Percentiles rank a stretch among this genome's conserved stretches.
Conservation (phyloP, 2,888 invertebrate species). For the Polyploca ridens region DNA sequence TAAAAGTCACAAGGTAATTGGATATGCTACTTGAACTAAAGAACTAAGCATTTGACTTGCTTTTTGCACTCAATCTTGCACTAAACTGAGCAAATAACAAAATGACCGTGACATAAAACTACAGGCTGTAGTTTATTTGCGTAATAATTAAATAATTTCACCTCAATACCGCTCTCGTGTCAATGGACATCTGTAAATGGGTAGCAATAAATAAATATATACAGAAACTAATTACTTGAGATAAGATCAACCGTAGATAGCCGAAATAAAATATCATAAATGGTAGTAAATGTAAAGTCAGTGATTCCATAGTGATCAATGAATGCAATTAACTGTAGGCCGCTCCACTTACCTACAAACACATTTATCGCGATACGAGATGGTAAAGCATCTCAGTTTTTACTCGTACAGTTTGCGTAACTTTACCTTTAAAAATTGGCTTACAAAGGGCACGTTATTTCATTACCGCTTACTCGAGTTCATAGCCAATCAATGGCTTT, state of each 20-base stretch:
- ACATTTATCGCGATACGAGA: constrained; percentile 56
- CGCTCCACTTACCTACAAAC: constrained; percentile 73
- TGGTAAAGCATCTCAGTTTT: constrained; percentile 62
- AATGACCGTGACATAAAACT: constrained; percentile 5
- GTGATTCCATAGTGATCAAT: constrained; percentile 63
- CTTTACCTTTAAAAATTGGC: constrained; percentile 56
- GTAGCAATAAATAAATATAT: not conserved
- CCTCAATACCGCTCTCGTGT: not conserved
- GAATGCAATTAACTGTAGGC: constrained; percentile 59
- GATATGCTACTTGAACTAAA: not conserved
- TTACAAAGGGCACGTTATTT: constrained; percentile 68
- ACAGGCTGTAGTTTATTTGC: not conserved
- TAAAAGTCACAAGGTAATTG: not conserved
- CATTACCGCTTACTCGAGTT: constrained; percentile 27
- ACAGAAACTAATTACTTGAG: constrained; percentile 10
- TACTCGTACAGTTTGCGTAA: constrained; percentile 61
- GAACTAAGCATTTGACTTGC: not conserved
- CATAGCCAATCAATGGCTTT: constrained; percentile 41
- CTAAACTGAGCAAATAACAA: not conserved
- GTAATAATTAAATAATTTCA: constrained; percentile 7
- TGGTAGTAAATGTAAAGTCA: constrained; percentile 31
- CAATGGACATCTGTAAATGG: constrained; percentile 7
- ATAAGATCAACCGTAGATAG: constrained; percentile 24
- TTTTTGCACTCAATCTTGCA: not conserved
- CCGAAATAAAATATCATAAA: constrained; percentile 25